These are phyloP conservation scores for Ifrita kowaldi DNA, from an alignment of 2,113 vertebrate species.

Conservation along the genomic window DNA sequence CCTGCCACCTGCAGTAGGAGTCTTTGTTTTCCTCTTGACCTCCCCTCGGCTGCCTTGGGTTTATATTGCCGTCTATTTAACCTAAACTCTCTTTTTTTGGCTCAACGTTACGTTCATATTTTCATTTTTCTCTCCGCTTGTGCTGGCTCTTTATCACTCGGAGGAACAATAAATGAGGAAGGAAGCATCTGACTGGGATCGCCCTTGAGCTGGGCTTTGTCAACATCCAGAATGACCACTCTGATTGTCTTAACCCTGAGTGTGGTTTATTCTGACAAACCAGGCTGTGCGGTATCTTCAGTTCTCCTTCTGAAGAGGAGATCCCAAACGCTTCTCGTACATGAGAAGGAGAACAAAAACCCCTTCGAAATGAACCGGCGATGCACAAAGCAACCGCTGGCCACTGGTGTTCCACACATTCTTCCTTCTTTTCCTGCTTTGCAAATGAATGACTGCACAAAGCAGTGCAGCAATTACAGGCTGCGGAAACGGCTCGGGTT, in stretches of 20 bases:
- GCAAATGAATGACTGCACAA: neutral
- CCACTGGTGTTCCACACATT: neutral
- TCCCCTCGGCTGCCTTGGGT: neutral
- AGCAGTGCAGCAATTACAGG: slow-evolving; percentile 29
- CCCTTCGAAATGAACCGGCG: neutral
- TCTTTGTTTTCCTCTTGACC: neutral
- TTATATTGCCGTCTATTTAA: neutral
- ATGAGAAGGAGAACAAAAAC: neutral
- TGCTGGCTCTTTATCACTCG: neutral
- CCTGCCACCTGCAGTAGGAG: neutral
- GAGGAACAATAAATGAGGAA: neutral
- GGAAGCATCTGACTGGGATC: neutral
- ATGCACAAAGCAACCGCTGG: neutral
- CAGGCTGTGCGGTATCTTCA: neutral
- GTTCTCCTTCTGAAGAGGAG: neutral
- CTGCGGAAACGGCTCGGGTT: neutral
- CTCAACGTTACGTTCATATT: neutral
- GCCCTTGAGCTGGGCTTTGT: neutral
- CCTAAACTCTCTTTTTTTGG: neutral
- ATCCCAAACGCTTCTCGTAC: neutral
- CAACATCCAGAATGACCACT: neutral
- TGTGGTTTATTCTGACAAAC: neutral
- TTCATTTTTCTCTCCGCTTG: neutral
- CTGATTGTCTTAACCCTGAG: neutral
- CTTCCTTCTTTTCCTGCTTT: neutral